Evolutionary conservation across 92 coral and sea anemone genomes (phyloP).

Genomic region (Pocillopora grandis): DNA sequence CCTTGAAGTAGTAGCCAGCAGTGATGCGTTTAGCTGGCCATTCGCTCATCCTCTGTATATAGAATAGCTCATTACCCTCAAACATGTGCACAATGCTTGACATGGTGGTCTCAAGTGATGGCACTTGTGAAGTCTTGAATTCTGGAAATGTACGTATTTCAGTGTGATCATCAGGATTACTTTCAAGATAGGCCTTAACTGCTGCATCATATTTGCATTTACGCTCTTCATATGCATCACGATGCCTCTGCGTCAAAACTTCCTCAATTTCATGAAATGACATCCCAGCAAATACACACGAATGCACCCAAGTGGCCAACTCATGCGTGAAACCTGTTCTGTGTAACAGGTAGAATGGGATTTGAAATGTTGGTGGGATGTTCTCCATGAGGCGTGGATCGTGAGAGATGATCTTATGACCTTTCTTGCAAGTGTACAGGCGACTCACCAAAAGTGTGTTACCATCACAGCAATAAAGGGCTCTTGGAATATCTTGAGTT

Average conservation of each 20-base stretch:
- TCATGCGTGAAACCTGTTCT: conserved; percentile 72
- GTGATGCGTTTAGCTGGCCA: conserved; percentile 60
- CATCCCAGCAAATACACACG: conserved; percentile 61
- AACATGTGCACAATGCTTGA: conserved; percentile 56
- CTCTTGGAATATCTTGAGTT: conserved; percentile 52
- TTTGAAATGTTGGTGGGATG: conserved; percentile 63
- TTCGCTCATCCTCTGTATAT: conserved; percentile 75
- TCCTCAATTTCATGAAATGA: conserved; percentile 58
- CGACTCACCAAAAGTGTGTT: conserved; percentile 65
- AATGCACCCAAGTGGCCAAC: conserved; percentile 53
- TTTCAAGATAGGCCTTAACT: conserved; percentile 38
- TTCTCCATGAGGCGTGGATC: conserved; percentile 64
- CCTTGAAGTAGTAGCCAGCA: conserved; percentile 67
- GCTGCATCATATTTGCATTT: conserved; percentile 61
- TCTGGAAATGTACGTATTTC: conserved; percentile 48
- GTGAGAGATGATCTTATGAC: conserved; percentile 61
- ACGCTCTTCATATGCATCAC: conserved; percentile 53
- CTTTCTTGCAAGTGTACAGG: conserved; percentile 60
- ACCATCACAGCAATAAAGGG: conserved; percentile 66
- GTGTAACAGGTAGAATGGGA: conserved; percentile 66
- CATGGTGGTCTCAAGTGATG: conserved; percentile 72
- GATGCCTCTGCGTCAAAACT: conserved; percentile 61
- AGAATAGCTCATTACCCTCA: conserved; percentile 53
- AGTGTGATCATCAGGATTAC: conserved; percentile 22
- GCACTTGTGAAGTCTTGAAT: conserved; percentile 61